These are phyloP conservation scores for Morus bassanus DNA, from an alignment of 2,797 vertebrate species.

Conservation along the genomic window DNA sequence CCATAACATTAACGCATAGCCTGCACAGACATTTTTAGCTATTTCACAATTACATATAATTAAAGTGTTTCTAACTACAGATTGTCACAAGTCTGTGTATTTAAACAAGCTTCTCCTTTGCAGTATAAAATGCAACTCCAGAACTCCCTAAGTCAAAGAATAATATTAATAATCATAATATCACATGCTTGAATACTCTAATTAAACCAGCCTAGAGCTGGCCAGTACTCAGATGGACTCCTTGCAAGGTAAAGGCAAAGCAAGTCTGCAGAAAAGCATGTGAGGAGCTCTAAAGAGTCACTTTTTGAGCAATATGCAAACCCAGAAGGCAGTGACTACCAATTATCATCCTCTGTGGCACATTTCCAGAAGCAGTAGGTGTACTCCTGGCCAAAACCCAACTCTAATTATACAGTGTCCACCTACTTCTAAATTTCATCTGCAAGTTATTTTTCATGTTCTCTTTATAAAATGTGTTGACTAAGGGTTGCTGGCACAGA, in stretches of 20 bases:
- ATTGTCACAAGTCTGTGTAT: neutral
- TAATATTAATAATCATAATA: neutral
- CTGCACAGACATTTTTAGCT: neutral
- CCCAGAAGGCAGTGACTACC: conserved; percentile 5
- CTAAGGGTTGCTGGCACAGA: neutral
- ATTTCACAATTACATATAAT: neutral
- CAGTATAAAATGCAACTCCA: neutral
- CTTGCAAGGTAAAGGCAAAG: neutral
- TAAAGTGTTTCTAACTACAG: neutral
- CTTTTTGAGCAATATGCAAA: conserved; percentile 6
- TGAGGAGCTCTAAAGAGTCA: neutral
- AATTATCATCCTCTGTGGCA: conserved; percentile 26
- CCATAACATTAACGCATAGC: neutral
- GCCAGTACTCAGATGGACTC: neutral
- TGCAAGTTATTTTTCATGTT: conserved; percentile 20
- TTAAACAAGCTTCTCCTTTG: neutral
- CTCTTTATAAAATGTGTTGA: neutral
- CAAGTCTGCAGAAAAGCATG: neutral
- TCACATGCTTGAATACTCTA: neutral
- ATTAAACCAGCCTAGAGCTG: neutral
- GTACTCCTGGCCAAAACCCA: conserved; percentile 48
- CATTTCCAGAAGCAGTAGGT: conserved; percentile 19
- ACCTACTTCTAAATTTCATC: conserved; percentile 34
- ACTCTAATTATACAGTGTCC: conserved; percentile 45
- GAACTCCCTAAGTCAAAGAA: neutral